Percentiles rank a stretch among this genome's conserved stretches.
Evolutionary conservation across 2,797 vertebrate genomes (phyloP).

Genomic region (Antrozous pallidus): DNA sequence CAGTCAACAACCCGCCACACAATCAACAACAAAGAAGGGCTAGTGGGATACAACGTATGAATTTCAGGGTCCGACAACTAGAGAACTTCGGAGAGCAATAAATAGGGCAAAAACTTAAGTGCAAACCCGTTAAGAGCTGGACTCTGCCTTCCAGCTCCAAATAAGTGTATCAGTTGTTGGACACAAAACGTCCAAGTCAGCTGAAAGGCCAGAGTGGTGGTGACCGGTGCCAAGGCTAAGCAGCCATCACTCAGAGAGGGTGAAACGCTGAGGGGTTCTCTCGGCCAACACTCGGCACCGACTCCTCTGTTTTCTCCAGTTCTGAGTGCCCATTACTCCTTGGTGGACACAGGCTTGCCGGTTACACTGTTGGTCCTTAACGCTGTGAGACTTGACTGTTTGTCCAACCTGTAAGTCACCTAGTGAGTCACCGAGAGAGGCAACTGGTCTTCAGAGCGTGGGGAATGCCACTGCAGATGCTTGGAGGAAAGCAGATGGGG

Average conservation of each 20-base stretch:
- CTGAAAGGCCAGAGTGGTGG: not conserved
- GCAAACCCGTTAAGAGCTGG: not conserved
- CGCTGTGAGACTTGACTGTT: not conserved
- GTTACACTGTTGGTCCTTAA: not conserved
- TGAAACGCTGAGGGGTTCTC: not conserved
- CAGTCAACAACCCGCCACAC: not conserved
- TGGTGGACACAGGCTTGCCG: not conserved
- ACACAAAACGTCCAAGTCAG: constrained; percentile 20
- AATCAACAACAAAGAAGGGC: not conserved
- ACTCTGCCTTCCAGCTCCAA: not conserved
- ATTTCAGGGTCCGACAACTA: not conserved
- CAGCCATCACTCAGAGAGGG: not conserved
- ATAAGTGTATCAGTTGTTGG: not conserved
- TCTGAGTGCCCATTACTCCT: not conserved
- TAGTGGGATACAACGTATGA: not conserved
- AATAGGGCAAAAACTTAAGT: not conserved
- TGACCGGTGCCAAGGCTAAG: not conserved
- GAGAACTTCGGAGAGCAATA: constrained; percentile 10
- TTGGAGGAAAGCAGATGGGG: not conserved
- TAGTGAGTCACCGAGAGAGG: not conserved
- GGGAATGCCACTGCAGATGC: not conserved
- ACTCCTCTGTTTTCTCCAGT: not conserved
- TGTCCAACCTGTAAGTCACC: not conserved
- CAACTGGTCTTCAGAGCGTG: not conserved
- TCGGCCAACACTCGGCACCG: not conserved